Conservation (phyloP, 35 echinoderm and acorn worm species). For the Apostichopus californicus region DNA sequence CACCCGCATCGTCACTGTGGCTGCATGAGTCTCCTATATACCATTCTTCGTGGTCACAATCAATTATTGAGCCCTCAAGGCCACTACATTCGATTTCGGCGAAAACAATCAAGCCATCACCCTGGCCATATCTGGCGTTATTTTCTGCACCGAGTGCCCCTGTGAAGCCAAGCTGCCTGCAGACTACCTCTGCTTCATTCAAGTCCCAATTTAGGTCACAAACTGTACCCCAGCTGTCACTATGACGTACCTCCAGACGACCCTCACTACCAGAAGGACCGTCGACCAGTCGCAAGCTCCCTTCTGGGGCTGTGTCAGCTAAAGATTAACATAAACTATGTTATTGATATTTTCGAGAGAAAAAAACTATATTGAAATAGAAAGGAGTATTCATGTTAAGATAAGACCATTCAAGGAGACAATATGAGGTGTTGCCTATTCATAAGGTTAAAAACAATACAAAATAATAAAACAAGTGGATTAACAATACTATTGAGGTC, state of each 20-base stretch:
- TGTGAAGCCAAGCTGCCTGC: no score
- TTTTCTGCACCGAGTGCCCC: background rate
- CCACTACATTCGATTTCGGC: slow-evolving; percentile 58
- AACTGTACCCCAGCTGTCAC: no score
- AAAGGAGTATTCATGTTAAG: background rate
- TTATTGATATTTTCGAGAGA: background rate
- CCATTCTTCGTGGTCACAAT: slow-evolving; percentile 5
- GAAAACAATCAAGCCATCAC: slow-evolving; percentile 16
- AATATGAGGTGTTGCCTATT: no score
- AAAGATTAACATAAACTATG: background rate
- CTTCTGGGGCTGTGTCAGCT: background rate
- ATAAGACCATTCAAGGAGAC: no score
- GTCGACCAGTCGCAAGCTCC: slow-evolving; percentile 1
- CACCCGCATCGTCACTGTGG: slow-evolving; percentile 60
- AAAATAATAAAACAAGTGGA: no score
- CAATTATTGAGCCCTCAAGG: background rate
- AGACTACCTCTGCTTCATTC: no score
- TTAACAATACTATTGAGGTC: no score
- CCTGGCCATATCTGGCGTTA: slow-evolving; percentile 19
- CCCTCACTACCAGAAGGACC: background rate
- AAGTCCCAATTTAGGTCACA: no score
- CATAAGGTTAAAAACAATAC: no score
- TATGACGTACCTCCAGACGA: no score
- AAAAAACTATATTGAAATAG: background rate
- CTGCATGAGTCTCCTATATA: slow-evolving; percentile 22